Percentiles rank a stretch among this genome's conserved stretches.
These are phyloP conservation scores for Paracanthobrama guichenoti DNA, from an alignment of 2,113 vertebrate genomes.

Conservation along the genomic window DNA sequence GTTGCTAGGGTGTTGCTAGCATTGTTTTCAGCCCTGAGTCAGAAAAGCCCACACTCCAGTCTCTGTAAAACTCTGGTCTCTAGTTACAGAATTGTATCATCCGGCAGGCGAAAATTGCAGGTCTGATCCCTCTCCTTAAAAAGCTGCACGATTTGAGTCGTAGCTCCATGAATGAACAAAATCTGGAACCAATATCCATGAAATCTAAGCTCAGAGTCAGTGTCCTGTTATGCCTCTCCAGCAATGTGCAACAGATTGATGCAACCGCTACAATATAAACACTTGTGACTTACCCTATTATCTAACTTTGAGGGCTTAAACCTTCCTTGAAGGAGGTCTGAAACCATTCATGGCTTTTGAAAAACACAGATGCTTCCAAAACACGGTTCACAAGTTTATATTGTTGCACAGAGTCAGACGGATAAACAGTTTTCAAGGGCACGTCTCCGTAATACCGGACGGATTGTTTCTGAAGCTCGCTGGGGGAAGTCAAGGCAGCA, in stretches of 20 bases:
- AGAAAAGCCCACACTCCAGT: background rate
- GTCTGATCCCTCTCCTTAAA: background rate
- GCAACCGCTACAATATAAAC: constrained; percentile 37
- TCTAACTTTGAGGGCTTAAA: constrained; percentile 22
- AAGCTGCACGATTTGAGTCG: background rate
- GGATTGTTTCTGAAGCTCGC: constrained; percentile 52
- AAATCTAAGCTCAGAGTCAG: constrained; percentile 12
- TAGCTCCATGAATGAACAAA: background rate
- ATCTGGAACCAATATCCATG: constrained; percentile 26
- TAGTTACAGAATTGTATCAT: too few species aligned
- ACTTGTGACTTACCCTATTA: constrained; percentile 32
- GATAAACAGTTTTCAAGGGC: constrained; percentile 62
- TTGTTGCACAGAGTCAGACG: constrained; percentile 65
- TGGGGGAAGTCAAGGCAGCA: constrained; percentile 60
- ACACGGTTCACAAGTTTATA: constrained; percentile 66
- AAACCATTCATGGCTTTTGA: constrained; percentile 61
- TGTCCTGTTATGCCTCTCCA: constrained; percentile 6
- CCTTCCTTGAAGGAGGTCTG: constrained; percentile 55
- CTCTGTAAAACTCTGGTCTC: background rate
- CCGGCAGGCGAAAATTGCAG: background rate
- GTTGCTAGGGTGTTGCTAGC: background rate
- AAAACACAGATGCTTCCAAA: constrained; percentile 66
- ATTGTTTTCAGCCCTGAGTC: background rate
- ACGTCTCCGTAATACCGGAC: constrained; percentile 58
- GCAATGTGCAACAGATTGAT: constrained; percentile 24